A percentile compares a stretch with the other conserved stretches of the same genome.
Evolutionary conservation across 64 coral and sea anemone species (phyloP).

Genomic region (Anthopleura sola): DNA sequence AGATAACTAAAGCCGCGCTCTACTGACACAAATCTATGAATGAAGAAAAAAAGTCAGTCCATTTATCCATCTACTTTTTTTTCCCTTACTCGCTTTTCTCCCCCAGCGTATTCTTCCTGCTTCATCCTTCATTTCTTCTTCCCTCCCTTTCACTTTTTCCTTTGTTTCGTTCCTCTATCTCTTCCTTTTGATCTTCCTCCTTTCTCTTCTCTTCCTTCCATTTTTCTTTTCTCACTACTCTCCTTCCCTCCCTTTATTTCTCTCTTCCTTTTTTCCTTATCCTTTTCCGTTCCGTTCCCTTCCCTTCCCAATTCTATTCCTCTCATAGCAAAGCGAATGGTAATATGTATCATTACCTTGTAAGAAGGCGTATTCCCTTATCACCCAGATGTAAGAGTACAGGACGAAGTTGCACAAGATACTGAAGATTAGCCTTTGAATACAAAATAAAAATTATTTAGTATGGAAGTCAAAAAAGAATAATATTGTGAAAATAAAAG

Average conservation of each 20-base stretch:
- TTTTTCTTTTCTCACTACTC: too few relatives aligned
- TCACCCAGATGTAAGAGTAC: constrained; percentile 87
- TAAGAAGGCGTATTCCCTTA: constrained; percentile 83
- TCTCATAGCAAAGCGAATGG: neutral
- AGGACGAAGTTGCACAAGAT: constrained; percentile 86
- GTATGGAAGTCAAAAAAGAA: too few relatives aligned
- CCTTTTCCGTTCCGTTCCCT: neutral
- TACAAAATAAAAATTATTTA: constrained; percentile 5
- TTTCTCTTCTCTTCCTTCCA: too few relatives aligned
- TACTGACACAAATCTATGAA: constrained; percentile 85
- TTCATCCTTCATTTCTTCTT: too few relatives aligned
- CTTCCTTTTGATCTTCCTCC: too few relatives aligned
- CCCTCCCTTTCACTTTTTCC: too few relatives aligned
- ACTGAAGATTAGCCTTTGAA: constrained; percentile 87
- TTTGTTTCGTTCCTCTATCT: too few relatives aligned
- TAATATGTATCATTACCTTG: constrained; percentile 41
- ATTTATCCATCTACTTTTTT: neutral
- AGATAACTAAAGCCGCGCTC: constrained; percentile 86
- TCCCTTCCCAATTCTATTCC: neutral
- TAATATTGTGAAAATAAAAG: too few relatives aligned
- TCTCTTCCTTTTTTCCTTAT: too few relatives aligned
- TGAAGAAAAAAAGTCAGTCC: neutral
- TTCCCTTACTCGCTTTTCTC: neutral
- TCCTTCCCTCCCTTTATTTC: too few relatives aligned
- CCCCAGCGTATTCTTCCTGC: too few relatives aligned